Conservation (phyloP, 2,888 invertebrate genomes). For the Spisula subtruncata region DNA sequence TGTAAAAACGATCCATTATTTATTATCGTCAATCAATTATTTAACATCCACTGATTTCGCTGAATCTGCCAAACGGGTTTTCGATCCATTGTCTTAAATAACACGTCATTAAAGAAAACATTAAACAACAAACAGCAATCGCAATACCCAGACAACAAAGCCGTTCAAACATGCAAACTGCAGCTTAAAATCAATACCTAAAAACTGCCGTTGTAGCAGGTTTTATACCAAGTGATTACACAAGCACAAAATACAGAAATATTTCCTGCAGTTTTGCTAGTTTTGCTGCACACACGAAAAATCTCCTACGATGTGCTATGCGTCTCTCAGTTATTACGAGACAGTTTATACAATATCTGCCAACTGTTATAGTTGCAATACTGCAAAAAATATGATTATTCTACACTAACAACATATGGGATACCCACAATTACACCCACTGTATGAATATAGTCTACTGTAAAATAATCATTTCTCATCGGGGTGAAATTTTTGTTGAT, state of each 20-base stretch:
- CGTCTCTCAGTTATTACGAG: neutral
- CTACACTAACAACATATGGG: no score
- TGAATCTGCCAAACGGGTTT: neutral
- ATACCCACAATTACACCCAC: no score
- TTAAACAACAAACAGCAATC: constrained; percentile 9
- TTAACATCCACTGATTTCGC: neutral
- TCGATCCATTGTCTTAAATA: constrained; percentile 28
- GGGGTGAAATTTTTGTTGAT: no score
- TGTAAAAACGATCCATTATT: neutral
- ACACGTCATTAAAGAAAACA: neutral
- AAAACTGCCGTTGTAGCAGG: neutral
- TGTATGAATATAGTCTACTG: no score
- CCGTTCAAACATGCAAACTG: constrained; percentile 5
- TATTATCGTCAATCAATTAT: neutral
- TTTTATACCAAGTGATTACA: neutral
- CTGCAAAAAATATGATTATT: neutral
- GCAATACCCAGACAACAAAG: constrained; percentile 18
- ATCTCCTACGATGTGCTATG: neutral
- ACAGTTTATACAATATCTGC: constrained; percentile 26
- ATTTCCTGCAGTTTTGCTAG: neutral
- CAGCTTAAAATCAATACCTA: constrained; percentile 27
- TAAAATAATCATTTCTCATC: no score
- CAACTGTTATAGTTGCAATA: neutral
- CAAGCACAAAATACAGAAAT: neutral
- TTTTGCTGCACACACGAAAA: neutral